These are phyloP conservation scores for Microtus montanus DNA, from an alignment of 2,113 vertebrate genomes.

Conservation along the genomic window DNA sequence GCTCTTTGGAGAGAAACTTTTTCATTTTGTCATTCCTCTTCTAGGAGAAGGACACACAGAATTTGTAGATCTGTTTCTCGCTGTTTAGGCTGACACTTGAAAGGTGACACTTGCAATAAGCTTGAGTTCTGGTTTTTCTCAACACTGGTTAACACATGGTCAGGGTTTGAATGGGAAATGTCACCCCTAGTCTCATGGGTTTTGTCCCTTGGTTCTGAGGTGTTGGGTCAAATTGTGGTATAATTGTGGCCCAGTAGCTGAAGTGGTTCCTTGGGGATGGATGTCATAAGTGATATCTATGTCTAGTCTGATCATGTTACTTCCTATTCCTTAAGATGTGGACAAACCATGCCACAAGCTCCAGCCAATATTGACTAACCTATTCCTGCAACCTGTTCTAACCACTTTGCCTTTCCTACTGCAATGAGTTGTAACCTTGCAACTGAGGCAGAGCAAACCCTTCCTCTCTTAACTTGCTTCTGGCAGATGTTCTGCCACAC, in stretches of 20 bases:
- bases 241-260: not conserved
- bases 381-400: not conserved
- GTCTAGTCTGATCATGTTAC: not conserved
- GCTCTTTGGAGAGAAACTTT: not conserved
- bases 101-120: not conserved
- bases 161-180: not conserved
- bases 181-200: not conserved
- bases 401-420: not conserved
- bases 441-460: not conserved
- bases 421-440: not conserved
- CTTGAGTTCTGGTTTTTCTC: not conserved
- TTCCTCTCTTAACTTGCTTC: too few species aligned
- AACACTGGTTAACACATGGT: not conserved
- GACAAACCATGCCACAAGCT: not conserved
- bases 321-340: not conserved
- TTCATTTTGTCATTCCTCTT: not conserved
- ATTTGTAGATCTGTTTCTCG: not conserved
- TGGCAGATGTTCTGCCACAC: not conserved
- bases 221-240: not conserved
- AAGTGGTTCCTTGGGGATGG: not conserved
- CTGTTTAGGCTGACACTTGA: not conserved
- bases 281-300: too few species aligned
- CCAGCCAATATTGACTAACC: not conserved
- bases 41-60: not conserved
- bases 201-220: too few species aligned